phyloP scores from a whole-genome alignment of 1,140 invertebrate genomes.

The Hycleus phaleratus region DNA sequence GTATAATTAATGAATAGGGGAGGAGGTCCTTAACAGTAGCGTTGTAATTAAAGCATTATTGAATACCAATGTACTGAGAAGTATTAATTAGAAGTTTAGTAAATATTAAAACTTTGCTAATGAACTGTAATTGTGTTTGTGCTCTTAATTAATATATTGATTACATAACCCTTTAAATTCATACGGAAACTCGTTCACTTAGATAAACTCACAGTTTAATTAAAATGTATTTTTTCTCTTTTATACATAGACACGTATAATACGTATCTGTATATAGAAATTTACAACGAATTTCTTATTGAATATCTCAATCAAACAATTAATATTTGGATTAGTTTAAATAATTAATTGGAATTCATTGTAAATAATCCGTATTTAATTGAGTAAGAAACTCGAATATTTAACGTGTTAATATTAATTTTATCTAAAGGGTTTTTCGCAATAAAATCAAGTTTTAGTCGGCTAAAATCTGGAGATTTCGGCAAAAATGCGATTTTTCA shows the following conservation, averaged over 20 bases:
- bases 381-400: too few species aligned
- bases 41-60: conserved; percentile 25
- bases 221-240: conserved; percentile 2
- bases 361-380: background rate
- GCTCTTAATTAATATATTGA: conserved; percentile 39
- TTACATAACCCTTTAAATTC: conserved; percentile 37
- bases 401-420: too few species aligned
- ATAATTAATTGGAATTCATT: background rate
- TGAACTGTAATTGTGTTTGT: conserved; percentile 39
- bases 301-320: background rate
- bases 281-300: background rate
- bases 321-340: background rate
- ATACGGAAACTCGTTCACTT: conserved; percentile 19
- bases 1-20: conserved; percentile 11
- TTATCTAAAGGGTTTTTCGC: too few species aligned
- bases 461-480: too few species aligned
- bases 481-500: too few species aligned
- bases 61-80: conserved; percentile 30
- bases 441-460: too few species aligned
- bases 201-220: conserved; percentile 7
- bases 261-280: background rate
- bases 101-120: conserved; percentile 40
- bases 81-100: conserved; percentile 40
- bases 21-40: conserved; percentile 5
- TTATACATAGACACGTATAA: background rate